Evolutionary conservation across 64 coral and sea anemone genomes (phyloP), one percentile per base, ranked within the genome.

Genomic region (Actinia equina): DNA sequence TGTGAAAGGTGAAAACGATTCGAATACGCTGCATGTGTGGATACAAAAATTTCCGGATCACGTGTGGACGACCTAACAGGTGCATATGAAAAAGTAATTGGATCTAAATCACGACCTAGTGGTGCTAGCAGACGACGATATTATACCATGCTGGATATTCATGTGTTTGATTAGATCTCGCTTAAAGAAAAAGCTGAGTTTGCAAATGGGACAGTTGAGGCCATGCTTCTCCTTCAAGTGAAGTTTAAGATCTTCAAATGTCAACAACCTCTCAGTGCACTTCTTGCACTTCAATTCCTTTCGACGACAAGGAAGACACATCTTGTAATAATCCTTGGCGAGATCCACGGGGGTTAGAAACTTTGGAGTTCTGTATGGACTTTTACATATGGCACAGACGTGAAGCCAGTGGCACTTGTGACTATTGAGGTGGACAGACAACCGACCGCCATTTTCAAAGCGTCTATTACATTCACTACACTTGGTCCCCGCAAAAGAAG

Each of bases 281-380:
- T 81, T 81, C 44, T 81, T 81, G 78, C 78, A 81, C 43, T 81
- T 81, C 19, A 52, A 11, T 81, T 81, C 20, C 49, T 11, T 52
- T 81, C 78, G 42, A 74, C 69, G 69, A 49, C 78, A 81, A 51
- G 43, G 14, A 3, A 52, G 17, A 52, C 78, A 81, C 42, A 81
- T 81, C 49, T 81, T 81, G 49, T 81, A 52, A 51, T 81, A 52
- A 19, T 81, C 43, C 78, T 81, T 81, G 43, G 78, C 49, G 49
- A 44, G 49, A 23, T 81, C 45, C 52, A 22, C 20, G 19, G 17
- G 6, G 10, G 42, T 49, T 11, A 81, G 43, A 44, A 81, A 49
- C 17, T 81, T 81, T 5, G 78, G 18, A 10, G 42, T 49, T 20
- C 78, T 52, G 44, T 37, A 81, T 23, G 18, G 17, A 13, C 52